Evolutionary conservation across 1,140 invertebrate species (phyloP).

Genomic region (Helicoverpa zea): DNA sequence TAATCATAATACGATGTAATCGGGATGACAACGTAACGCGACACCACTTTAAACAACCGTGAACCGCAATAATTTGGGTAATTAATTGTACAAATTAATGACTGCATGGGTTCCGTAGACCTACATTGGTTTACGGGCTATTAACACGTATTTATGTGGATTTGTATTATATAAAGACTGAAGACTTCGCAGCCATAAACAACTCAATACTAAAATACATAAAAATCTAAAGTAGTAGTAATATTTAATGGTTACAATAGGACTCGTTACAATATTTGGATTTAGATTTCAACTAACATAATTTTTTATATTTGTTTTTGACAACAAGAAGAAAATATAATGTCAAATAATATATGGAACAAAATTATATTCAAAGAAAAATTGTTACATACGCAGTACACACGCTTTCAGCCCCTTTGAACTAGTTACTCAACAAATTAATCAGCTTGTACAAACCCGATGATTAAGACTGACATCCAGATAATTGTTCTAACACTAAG

Average conservation of each 20-base stretch:
- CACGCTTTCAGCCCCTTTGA: no score
- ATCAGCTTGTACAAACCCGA: not conserved
- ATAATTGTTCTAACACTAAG: conserved; percentile 18
- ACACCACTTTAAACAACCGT: conserved; percentile 7
- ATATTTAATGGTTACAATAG: not conserved
- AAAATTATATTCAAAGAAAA: no score
- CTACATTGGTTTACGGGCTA: not conserved
- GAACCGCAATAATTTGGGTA: conserved; percentile 6
- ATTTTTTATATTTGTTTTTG: no score
- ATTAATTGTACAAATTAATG: conserved; percentile 26
- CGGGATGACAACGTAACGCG: conserved; percentile 11
- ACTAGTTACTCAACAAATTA: not conserved
- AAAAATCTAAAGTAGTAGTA: no score
- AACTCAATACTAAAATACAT: no score
- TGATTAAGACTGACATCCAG: conserved; percentile 13
- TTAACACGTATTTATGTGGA: not conserved
- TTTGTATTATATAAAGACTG: no score
- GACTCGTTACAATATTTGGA: not conserved
- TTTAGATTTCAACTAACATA: no score
- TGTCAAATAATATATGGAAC: no score
- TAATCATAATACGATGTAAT: not conserved
- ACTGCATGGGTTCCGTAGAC: not conserved
- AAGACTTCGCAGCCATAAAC: no score
- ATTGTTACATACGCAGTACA: no score
- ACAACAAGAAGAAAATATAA: no score